Conservation (phyloP, 2,797 vertebrate species). For the Vultur gryphus region DNA sequence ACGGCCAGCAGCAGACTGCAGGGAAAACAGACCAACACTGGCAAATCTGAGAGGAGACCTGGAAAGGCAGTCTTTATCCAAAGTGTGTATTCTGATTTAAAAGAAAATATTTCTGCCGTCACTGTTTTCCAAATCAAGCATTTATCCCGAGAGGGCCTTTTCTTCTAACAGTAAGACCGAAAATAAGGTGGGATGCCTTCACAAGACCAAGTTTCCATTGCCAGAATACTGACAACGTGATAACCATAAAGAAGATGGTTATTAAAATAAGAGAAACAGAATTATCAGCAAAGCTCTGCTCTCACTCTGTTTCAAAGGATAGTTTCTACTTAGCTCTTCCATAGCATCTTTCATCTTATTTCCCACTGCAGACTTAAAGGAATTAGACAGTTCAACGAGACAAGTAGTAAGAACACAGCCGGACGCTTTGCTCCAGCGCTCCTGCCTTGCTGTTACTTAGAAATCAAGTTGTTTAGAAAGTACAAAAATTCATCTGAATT, state of each 20-base stretch:
- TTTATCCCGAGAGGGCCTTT: neutral
- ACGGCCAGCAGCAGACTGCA: neutral
- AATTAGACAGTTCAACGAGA: neutral
- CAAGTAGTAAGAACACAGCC: neutral
- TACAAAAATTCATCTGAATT: neutral
- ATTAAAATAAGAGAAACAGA: neutral
- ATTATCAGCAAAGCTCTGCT: neutral
- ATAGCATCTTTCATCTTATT: neutral
- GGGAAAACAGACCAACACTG: neutral
- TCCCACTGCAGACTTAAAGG: neutral
- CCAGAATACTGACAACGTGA: neutral
- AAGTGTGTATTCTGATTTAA: neutral
- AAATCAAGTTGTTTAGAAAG: neutral
- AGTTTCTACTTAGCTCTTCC: neutral
- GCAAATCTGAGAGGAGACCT: neutral
- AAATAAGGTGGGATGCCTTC: neutral
- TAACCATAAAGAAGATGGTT: neutral
- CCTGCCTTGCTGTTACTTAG: neutral
- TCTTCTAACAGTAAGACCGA: neutral
- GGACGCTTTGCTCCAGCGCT: fast-evolving
- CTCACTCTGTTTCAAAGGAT: neutral
- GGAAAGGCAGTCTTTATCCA: neutral
- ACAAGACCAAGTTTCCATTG: neutral
- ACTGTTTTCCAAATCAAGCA: neutral
- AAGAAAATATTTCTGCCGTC: neutral